Base-by-base conservation (phyloP, 2,113 vertebrate genomes). In the Bubo bubo region DNA sequence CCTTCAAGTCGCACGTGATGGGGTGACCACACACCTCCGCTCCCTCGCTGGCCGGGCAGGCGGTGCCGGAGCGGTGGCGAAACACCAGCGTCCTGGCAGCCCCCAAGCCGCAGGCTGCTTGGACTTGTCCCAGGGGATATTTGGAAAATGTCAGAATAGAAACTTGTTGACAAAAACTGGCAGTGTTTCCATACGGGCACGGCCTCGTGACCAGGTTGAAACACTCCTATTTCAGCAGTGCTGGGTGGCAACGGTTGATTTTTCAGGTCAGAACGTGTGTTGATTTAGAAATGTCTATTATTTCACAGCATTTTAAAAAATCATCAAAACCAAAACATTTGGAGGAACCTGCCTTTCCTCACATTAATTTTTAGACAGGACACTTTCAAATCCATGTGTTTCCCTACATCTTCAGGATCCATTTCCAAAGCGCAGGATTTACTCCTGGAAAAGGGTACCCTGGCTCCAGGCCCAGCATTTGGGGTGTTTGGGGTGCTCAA, bases 81-180 rank as follows among this genome's bases (percentile, higher is more conserved):
- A 86, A 32, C 24, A 22, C 56, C 95, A 76, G 82, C 3, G 3
- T 45, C 84, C 72, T 96, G 91, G 91, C 93, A 96, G 80, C 67
- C 62, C 77, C 47, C 0, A 22, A 75, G 70, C 77, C 1, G 0
- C 59, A 2, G 93, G 71, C 71, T 76, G 52, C 93, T 93, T 94
- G 96, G 96, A 79, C 41, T 60, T 90, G 71, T 94, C 90, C 93
- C 93, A 96, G 55, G 85, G 93, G 87, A 75, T 92, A 87, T 91
- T 91, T 95, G 84, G 95, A 89, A 95, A 95, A 92, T 72, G 83
- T 79, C 86, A 96, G 92, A 90, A 93, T 75, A 96, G 95, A 88
- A 91, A 95, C 70, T 75, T 96, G 95, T 95, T 97, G 93, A 95
- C 96, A 91, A 95, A 97, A 93, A 64, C 66, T 86, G 79, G 82